Evolutionary conservation across 2,113 vertebrate genomes (phyloP).

Genomic region (Chlamydotis undulata): DNA sequence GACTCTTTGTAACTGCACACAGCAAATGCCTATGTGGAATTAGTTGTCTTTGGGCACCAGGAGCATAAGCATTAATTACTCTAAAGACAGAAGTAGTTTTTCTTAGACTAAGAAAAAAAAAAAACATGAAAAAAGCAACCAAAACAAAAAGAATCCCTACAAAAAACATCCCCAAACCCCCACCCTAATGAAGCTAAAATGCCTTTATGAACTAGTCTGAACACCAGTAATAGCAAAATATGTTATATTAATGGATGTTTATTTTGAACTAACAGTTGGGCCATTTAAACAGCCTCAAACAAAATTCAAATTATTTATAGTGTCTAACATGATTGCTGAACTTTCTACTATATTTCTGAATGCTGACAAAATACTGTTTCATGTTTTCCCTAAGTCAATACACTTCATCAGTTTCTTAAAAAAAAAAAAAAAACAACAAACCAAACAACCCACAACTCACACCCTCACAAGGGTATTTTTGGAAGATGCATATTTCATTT

Average conservation of each 20-base stretch:
- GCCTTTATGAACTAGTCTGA: background rate
- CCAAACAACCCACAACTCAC: background rate
- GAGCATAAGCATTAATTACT: background rate
- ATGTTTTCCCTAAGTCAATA: background rate
- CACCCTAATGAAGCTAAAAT: background rate
- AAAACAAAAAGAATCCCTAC: background rate
- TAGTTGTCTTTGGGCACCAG: background rate
- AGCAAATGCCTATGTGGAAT: background rate
- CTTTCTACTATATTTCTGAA: background rate
- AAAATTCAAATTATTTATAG: background rate
- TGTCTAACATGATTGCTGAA: background rate
- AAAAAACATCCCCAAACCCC: fast-evolving
- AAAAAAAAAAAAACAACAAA: background rate
- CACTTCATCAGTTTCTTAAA: background rate
- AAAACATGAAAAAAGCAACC: background rate
- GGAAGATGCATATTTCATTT: background rate
- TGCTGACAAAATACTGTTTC: background rate
- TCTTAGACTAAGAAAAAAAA: background rate
- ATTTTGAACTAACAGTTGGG: background rate
- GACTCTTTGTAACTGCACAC: background rate
- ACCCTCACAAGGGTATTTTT: background rate
- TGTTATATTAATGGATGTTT: background rate
- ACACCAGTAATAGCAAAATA: background rate
- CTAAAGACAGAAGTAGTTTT: background rate
- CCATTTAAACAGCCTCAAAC: background rate